Evolutionary conservation across 2,797 vertebrate genomes (phyloP).

Genomic region (Buphagus erythrorhynchus): DNA sequence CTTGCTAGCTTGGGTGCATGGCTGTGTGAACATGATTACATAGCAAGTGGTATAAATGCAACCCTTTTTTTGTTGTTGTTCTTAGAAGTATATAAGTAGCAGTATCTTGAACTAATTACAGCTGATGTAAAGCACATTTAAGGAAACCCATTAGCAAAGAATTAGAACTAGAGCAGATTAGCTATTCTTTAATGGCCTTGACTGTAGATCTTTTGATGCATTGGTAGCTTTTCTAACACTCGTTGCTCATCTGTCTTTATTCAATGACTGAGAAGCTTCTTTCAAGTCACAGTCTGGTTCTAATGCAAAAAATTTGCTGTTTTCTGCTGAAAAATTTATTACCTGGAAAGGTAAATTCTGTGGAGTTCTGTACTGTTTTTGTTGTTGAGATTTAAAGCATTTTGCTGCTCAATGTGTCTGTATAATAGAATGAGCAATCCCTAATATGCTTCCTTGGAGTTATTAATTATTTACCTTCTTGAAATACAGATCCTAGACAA

Average conservation of each 20-base stretch:
- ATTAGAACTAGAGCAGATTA: conserved; percentile 70
- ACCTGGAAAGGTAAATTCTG: conserved; percentile 42
- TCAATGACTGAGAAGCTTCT: conserved; percentile 46
- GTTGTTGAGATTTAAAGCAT: conserved; percentile 26
- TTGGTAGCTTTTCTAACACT: conserved; percentile 60
- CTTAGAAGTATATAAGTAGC: conserved; percentile 31
- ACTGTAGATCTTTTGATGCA: conserved; percentile 56
- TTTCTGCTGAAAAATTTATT: conserved; percentile 36
- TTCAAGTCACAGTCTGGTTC: conserved; percentile 19
- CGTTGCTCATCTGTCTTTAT: conserved; percentile 60
- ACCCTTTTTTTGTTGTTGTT: background rate
- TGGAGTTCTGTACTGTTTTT: conserved; percentile 23
- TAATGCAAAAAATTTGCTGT: conserved; percentile 10
- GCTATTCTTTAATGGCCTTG: conserved; percentile 62
- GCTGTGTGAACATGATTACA: background rate
- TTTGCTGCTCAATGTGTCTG: conserved; percentile 34
- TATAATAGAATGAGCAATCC: conserved; percentile 43
- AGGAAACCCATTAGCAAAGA: conserved; percentile 70
- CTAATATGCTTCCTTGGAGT: conserved; percentile 47
- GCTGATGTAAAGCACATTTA: conserved; percentile 59
- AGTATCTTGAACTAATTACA: conserved; percentile 68
- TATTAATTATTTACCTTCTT: conserved; percentile 70
- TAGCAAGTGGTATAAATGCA: conserved; percentile 25
- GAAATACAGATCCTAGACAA: conserved; percentile 47
- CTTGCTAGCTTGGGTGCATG: background rate